phyloP scores from a whole-genome alignment of 1,140 invertebrate genomes.

The Hyphantria cunea region DNA sequence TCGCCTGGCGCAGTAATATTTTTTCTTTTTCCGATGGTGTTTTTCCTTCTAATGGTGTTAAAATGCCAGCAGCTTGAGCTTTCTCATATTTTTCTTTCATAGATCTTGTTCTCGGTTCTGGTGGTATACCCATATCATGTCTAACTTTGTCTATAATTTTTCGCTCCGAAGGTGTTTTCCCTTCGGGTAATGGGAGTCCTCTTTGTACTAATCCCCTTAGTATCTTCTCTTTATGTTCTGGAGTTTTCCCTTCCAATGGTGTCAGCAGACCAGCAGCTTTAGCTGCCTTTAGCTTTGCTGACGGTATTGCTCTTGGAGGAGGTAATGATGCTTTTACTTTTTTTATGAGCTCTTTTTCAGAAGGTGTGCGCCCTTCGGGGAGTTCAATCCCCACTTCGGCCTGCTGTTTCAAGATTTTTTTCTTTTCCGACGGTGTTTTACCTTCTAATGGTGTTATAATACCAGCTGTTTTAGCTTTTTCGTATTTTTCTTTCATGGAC shows the following conservation, averaged over 20 bases:
- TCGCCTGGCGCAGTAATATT: conserved; percentile 40
- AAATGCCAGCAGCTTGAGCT: conserved; percentile 33
- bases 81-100: conserved; percentile 38
- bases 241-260: conserved; percentile 32
- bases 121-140: conserved; percentile 27
- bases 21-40: conserved; percentile 46
- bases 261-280: neutral
- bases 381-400: conserved; percentile 34
- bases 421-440: conserved; percentile 29
- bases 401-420: conserved; percentile 36
- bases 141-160: conserved; percentile 32
- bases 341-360: conserved; percentile 45
- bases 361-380: conserved; percentile 42
- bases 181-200: conserved; percentile 39
- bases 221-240: conserved; percentile 38
- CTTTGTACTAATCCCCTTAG: conserved; percentile 23
- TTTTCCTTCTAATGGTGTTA: conserved; percentile 31
- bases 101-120: conserved; percentile 27
- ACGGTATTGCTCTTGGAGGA: conserved; percentile 31
- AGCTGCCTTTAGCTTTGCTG: conserved; percentile 30
- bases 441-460: conserved; percentile 36
- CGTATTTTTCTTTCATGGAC: conserved; percentile 36
- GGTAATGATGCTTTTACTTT: conserved; percentile 26
- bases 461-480: conserved; percentile 37
- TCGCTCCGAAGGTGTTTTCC: conserved; percentile 34